Percentiles rank a stretch among this genome's conserved stretches.
Conservation (phyloP, 2,113 vertebrate species). For the Hemibagrus wyckioides region DNA sequence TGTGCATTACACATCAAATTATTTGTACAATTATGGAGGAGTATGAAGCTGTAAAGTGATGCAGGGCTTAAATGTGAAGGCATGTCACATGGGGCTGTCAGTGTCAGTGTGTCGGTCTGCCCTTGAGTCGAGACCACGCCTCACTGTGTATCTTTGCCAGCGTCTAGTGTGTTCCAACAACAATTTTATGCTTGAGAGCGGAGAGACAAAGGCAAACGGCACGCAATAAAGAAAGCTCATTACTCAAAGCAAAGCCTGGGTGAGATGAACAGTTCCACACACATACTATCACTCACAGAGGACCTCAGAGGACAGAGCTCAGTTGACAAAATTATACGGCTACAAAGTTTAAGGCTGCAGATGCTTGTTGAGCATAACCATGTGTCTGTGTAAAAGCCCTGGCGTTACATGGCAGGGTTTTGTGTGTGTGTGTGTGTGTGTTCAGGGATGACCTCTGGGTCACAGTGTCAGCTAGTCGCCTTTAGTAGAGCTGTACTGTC, state of each 20-base stretch:
- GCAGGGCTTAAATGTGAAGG: constrained; percentile 23
- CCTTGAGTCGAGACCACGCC: constrained; percentile 30
- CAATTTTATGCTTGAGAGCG: constrained; percentile 62
- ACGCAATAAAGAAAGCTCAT: constrained; percentile 58
- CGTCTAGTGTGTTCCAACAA: constrained; percentile 53
- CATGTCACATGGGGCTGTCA: not conserved
- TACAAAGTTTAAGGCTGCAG: not conserved
- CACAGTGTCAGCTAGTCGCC: constrained; percentile 32
- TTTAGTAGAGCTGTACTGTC: constrained; percentile 25
- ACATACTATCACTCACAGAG: constrained; percentile 48
- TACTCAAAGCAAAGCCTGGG: constrained; percentile 43
- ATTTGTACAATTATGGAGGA: constrained; percentile 5
- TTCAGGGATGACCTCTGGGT: constrained; percentile 18
- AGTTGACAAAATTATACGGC: not conserved
- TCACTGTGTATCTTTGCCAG: constrained; percentile 56
- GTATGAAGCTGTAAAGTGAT: constrained; percentile 27
- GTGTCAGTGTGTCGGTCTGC: not conserved
- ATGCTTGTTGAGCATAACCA: not conserved
- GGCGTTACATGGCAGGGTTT: not conserved
- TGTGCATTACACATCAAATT: constrained; percentile 1
- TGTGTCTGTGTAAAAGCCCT: not conserved
- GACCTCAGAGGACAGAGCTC: not conserved
- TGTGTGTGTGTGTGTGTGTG: constrained; percentile 4
- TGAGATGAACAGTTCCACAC: constrained; percentile 38
- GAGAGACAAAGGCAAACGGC: constrained; percentile 53